Conservation (phyloP, 1,140 invertebrate genomes). For the Luehdorfia chinensis region DNA sequence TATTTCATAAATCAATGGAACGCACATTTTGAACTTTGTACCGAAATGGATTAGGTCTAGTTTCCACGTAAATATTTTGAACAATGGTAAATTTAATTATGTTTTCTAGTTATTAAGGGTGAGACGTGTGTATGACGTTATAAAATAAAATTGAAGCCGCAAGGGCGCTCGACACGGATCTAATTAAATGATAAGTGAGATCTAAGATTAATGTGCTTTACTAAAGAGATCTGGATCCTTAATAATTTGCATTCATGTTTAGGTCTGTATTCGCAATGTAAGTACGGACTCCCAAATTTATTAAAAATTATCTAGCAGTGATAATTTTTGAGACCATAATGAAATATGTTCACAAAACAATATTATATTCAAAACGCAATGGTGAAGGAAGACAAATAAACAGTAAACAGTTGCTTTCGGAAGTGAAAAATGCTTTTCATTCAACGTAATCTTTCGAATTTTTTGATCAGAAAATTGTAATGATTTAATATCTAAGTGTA, state of each 20-base stretch:
- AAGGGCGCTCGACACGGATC: conserved; percentile 68
- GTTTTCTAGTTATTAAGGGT: conserved; percentile 50
- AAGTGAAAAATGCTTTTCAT: too few relatives aligned
- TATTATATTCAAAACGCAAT: too few relatives aligned
- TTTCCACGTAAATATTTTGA: neutral
- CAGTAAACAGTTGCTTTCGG: too few relatives aligned
- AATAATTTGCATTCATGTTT: conserved; percentile 42
- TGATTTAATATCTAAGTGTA: too few relatives aligned
- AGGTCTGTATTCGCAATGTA: conserved; percentile 17
- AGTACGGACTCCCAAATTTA: too few relatives aligned
- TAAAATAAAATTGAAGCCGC: conserved; percentile 75
- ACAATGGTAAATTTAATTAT: conserved; percentile 20
- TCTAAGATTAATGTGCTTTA: conserved; percentile 68
- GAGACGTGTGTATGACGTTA: conserved; percentile 74
- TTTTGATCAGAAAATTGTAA: too few relatives aligned
- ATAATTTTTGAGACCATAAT: too few relatives aligned
- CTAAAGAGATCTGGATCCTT: conserved; percentile 56
- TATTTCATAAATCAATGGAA: conserved; percentile 17
- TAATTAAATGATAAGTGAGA: conserved; percentile 75
- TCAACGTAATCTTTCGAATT: too few relatives aligned
- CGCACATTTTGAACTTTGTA: conserved; percentile 38
- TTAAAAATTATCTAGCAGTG: too few relatives aligned
- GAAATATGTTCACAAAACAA: too few relatives aligned
- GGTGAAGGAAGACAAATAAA: too few relatives aligned
- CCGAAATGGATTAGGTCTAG: neutral